These are phyloP conservation scores for Belonocnema kinseyi DNA, from an alignment of 1,140 invertebrate species.

Conservation along the genomic window DNA sequence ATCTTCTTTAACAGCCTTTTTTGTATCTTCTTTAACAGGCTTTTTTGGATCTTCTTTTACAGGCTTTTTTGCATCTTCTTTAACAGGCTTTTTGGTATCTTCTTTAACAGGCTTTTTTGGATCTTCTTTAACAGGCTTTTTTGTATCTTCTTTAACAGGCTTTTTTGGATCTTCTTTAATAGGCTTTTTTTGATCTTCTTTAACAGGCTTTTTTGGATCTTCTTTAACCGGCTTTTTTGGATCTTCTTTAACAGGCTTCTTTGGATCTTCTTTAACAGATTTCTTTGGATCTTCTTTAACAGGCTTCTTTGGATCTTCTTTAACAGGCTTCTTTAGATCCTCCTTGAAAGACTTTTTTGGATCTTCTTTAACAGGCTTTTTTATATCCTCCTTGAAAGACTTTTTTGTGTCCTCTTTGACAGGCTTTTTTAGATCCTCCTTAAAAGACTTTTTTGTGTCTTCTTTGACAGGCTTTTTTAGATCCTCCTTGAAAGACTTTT, in stretches of 20 bases:
- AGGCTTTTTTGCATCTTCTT: constrained; percentile 46
- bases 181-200: constrained; percentile 40
- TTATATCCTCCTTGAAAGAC: constrained; percentile 38
- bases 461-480: constrained; percentile 35
- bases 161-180: constrained; percentile 50
- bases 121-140: constrained; percentile 38
- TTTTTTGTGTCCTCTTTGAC: constrained; percentile 40
- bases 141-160: constrained; percentile 49
- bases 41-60: constrained; percentile 30
- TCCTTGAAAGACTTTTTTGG: constrained; percentile 46
- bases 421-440: not conserved
- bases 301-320: constrained; percentile 36
- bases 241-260: constrained; percentile 6
- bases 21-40: constrained; percentile 33
- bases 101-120: constrained; percentile 16
- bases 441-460: constrained; percentile 26
- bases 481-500: constrained; percentile 52
- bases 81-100: not conserved
- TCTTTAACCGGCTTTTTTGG: constrained; percentile 12
- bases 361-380: constrained; percentile 5
- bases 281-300: constrained; percentile 37
- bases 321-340: constrained; percentile 4
- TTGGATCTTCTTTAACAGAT: too few species aligned
- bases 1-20: constrained; percentile 42
- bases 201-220: constrained; percentile 56